Conservation (phyloP, 2,113 vertebrate species). For the Rhagologus leucostigma region DNA sequence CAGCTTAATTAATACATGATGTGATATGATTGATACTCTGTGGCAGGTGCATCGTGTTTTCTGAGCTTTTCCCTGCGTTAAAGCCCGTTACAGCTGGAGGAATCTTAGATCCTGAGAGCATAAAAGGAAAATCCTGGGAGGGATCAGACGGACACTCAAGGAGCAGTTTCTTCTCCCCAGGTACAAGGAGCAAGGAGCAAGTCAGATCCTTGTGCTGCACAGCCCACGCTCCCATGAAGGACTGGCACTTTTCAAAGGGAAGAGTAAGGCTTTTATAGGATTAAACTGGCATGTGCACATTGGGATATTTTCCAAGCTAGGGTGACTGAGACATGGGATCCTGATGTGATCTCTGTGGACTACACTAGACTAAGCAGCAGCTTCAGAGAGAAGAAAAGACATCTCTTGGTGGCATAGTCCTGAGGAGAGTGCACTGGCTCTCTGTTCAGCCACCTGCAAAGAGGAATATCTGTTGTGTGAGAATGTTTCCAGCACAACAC, state of each 20-base stretch:
- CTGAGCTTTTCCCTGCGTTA: background rate
- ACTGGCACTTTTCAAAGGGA: background rate
- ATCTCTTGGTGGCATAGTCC: background rate
- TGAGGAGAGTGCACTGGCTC: background rate
- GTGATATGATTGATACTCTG: background rate
- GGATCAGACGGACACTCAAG: accelerated
- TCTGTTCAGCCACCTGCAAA: background rate
- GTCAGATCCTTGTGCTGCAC: background rate
- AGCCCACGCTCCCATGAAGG: background rate
- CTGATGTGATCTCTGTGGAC: background rate
- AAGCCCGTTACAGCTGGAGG: background rate
- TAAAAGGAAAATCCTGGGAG: background rate
- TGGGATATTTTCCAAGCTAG: background rate
- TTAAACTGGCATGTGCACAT: background rate
- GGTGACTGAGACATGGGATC: background rate
- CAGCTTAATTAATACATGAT: background rate
- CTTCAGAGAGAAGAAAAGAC: background rate
- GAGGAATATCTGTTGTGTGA: background rate
- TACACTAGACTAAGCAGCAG: background rate
- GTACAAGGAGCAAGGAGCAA: background rate
- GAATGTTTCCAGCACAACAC: background rate
- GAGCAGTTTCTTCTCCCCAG: background rate
- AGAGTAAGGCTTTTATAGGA: background rate
- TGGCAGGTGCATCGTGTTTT: background rate
- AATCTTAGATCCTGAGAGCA: background rate